A percentile compares a stretch with the other conserved stretches of the same genome.
Conservation (phyloP, 2,113 vertebrate genomes). For the Halcyon malimbica region DNA sequence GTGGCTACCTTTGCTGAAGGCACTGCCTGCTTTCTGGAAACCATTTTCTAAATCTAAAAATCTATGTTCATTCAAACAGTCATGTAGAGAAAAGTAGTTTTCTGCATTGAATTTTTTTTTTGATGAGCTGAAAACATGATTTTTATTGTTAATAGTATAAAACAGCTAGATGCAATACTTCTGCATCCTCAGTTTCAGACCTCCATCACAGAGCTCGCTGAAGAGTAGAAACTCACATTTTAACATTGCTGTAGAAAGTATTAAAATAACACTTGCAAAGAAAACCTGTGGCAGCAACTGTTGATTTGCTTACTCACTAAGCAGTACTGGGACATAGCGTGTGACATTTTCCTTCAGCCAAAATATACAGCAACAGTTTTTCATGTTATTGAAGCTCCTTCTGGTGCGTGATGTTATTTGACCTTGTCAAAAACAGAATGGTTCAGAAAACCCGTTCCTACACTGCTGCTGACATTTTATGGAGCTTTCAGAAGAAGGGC, state of each 20-base stretch:
- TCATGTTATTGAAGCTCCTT: background rate
- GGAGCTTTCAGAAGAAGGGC: background rate
- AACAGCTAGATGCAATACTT: background rate
- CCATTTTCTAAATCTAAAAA: background rate
- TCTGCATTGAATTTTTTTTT: background rate
- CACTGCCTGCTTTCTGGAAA: slow-evolving; percentile 19
- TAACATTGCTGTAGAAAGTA: background rate
- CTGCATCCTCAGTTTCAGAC: background rate
- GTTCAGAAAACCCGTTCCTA: background rate
- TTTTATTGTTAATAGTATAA: background rate
- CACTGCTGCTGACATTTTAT: background rate
- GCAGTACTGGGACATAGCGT: background rate
- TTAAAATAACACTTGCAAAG: background rate
- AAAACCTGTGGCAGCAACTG: background rate
- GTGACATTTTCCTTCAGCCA: background rate
- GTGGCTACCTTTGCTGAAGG: background rate
- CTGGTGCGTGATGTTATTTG: background rate
- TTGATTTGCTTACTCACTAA: background rate
- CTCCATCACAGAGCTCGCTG: background rate
- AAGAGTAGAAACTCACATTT: background rate
- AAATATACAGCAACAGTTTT: background rate
- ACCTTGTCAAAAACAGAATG: background rate
- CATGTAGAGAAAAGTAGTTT: background rate
- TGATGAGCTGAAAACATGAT: background rate
- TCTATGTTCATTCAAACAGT: background rate